Base-by-base conservation (phyloP, 2,888 invertebrate genomes). In the Mamestra brassicae region DNA sequence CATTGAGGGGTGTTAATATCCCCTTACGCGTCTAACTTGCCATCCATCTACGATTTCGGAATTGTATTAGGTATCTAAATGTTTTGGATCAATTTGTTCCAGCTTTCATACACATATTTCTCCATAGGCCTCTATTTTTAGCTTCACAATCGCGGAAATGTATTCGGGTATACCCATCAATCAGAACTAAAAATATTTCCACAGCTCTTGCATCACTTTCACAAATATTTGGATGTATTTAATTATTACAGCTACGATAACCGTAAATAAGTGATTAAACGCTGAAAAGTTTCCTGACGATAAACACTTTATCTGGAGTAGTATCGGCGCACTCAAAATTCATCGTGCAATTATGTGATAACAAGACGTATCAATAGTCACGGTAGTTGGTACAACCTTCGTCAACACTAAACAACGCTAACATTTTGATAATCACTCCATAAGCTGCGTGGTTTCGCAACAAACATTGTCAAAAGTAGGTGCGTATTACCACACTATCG, bases 301-400 rank as follows among this genome's bases (percentile, higher is more conserved):
- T 92, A 93, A 89, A 76, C 42, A 77, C 73, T 82, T 90, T 94
- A 95, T 94, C 95, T 91, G 70, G 76, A 85, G 87, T 87, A 86
- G 82, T 86, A 91, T 86, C 83, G 83, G 81, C 83, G 82, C 85
- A 88, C 88, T 88, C 85, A 80, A 89, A 91, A 88, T 90, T 90
- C 89, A 90, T 90, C 88, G 88, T 90, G 90, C 91, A 92, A 91
- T 92, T 90, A 90, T 79, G 47, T 89, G 92, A 91, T 93, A 92
- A 91, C 88, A 88, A 86, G 80, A n/a, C n/a, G n/a, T 66, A 80
- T 86, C 52, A 81, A 87, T 87, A 85, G 90, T 90, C 81, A 91
- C 91, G 88, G 92, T 91, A 88, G 89, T 84, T 91, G 90, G 85
- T 90, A 89, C 85, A 89, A 90, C 91, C 92, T 93, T 92, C 89